These are phyloP conservation scores for Candoia aspera DNA, from an alignment of 2,113 vertebrate species.

Conservation along the genomic window DNA sequence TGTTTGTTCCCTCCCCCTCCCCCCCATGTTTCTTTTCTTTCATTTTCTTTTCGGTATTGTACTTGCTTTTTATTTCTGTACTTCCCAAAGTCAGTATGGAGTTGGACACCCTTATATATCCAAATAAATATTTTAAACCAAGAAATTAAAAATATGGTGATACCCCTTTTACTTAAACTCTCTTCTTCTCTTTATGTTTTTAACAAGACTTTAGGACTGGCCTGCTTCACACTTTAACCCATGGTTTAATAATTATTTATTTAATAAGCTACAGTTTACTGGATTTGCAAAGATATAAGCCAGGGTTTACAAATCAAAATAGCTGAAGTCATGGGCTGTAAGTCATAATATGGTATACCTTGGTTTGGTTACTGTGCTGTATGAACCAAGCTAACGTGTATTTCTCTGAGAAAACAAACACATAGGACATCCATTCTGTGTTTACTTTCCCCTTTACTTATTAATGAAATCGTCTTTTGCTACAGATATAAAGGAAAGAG, in stretches of 20 bases:
- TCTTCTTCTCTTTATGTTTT: neutral
- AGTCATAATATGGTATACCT: neutral
- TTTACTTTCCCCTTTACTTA: neutral
- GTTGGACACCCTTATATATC: neutral
- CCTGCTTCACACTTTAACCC: neutral
- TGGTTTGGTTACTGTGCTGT: neutral
- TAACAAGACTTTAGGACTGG: neutral
- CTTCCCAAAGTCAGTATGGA: neutral
- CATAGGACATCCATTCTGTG: neutral
- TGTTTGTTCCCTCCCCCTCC: neutral
- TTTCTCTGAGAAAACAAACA: neutral
- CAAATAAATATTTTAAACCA: neutral
- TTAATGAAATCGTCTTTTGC: conserved; percentile 10
- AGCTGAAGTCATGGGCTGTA: neutral
- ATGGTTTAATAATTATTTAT: neutral
- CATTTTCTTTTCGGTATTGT: neutral
- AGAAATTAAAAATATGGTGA: neutral
- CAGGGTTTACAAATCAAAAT: neutral
- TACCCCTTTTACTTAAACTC: neutral
- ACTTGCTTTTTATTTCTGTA: neutral
- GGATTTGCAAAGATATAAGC: neutral
- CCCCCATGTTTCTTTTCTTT: neutral
- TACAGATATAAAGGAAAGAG: conserved; percentile 96
- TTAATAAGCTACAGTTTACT: neutral
- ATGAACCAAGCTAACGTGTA: neutral